A percentile compares a stretch with the other conserved stretches of the same genome.
Evolutionary conservation across 1,140 invertebrate genomes (phyloP).

Genomic region (Caerostris darwini): DNA sequence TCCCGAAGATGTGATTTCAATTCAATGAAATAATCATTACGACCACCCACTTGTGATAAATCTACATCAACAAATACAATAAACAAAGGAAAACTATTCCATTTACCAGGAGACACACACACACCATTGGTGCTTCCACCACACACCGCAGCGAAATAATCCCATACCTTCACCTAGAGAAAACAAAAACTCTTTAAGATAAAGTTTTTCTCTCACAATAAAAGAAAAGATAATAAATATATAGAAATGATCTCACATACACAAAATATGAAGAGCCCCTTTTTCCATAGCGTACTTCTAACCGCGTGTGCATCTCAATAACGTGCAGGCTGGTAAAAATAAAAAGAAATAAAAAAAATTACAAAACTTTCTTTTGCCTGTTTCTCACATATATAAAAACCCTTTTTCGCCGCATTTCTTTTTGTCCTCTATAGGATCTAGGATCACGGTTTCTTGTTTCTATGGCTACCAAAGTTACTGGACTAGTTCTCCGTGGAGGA

Average conservation of each 20-base stretch:
- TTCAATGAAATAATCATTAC: too few species aligned
- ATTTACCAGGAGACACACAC: background rate
- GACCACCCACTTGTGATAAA: too few species aligned
- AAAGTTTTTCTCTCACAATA: background rate
- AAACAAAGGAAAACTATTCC: too few species aligned
- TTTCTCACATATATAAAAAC: conserved; percentile 46
- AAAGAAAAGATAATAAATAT: conserved; percentile 5
- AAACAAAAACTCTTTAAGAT: background rate
- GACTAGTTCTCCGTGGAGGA: background rate
- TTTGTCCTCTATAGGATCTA: background rate
- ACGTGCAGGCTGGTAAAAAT: background rate
- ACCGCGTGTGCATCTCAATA: background rate
- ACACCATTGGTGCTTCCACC: background rate
- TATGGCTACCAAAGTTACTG: conserved; percentile 20
- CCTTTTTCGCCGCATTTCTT: background rate
- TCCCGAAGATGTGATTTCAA: too few species aligned
- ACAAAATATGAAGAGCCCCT: background rate
- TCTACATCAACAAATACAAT: too few species aligned
- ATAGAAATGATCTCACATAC: background rate
- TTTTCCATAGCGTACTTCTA: background rate
- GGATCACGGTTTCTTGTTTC: background rate
- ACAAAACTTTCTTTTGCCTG: background rate
- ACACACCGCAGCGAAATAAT: background rate
- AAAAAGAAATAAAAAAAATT: background rate
- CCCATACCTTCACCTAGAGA: too few species aligned